Base-by-base conservation (phyloP, 2,888 invertebrate genomes). In the Pammene aurita region DNA sequence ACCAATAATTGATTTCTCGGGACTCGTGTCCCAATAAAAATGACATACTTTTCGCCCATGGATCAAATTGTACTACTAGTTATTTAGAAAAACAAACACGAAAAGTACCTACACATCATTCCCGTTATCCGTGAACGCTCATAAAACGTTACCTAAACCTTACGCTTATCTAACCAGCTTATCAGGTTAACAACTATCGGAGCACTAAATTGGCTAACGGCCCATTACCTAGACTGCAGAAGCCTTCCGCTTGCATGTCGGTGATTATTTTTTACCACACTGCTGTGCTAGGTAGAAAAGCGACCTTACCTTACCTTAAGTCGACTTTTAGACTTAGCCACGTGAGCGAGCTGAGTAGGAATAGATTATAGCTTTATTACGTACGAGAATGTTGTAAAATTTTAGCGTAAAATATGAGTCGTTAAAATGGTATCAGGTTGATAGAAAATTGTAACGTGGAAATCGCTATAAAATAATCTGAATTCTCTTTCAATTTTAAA, bases 191-290 rank as follows among this genome's bases (percentile, higher is more conserved):
- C 57, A 26, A 18, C 42, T 57, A 41, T 13, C 57, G 18, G 41
- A 11, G 11, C 34, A 26, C 18, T 35, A 57, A 57, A 57, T 57
- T 57, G 42, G 18, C 57, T 57, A 14, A 42, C 57, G 18, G 57
- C 26, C 41, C 57, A 41, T 57, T 57, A 57, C 18, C 57, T 41
- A 4, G 26, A 18, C 50, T 48, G 48, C 14, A 50, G 50, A 50
- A 44, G 44, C 44, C 54, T 54, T 34, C 35, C 16, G 42, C 57
- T 57, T 57, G 57, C 57, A 57, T 57, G 57, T 42, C 57, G 42
- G 57, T 57, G 42, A 57, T 57, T 57, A 57, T 42, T 57, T 57
- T 57, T 57, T 42, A 57, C 41, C 50, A 50, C 50, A 11, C 50
- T 50, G 50, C 18, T 18, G 18, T 50, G 26, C 26, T 26, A 18